A percentile compares a stretch with the other conserved stretches of the same genome.
Conservation (phyloP, 2,888 invertebrate species). For the Yponomeuta malinellus region DNA sequence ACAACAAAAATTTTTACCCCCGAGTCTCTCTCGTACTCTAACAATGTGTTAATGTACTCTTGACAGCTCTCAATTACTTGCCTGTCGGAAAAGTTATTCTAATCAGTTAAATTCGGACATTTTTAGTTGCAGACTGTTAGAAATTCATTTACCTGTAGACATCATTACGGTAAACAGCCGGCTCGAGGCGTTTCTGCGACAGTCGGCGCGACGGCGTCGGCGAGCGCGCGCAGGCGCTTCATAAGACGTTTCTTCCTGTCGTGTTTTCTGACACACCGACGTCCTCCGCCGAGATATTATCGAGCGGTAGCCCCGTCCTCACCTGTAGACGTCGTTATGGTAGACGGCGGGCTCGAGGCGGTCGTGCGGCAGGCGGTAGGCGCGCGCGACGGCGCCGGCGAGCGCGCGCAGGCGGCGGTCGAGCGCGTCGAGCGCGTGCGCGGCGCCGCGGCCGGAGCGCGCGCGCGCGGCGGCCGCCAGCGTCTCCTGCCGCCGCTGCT, state of each 20-base stretch:
- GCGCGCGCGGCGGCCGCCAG: constrained; percentile 73
- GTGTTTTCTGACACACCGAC: no score
- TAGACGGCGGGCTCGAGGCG: constrained; percentile 86
- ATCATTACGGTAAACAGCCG: constrained; percentile 87
- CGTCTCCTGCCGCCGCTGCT: constrained; percentile 81
- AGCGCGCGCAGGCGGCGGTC: constrained; percentile 81
- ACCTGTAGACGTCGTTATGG: constrained; percentile 79
- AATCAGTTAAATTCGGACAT: no score
- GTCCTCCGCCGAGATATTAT: no score
- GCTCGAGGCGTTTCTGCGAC: constrained; percentile 84
- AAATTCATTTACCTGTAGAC: constrained; percentile 35
- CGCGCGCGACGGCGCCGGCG: constrained; percentile 81
- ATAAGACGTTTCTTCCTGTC: no score
- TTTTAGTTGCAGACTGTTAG: no score
- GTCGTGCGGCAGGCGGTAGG: constrained; percentile 84
- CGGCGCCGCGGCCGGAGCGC: constrained; percentile 72
- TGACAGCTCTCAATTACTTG: no score
- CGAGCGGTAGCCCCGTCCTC: background rate
- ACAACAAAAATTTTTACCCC: background rate
- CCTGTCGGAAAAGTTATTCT: no score
- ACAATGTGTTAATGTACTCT: no score
- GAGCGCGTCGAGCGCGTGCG: constrained; percentile 74
- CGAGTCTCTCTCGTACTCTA: background rate
- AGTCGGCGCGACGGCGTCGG: constrained; percentile 72
- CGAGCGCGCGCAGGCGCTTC: no score